These are phyloP conservation scores for Gavia stellata DNA, from an alignment of 2,113 vertebrate species.

Conservation along the genomic window DNA sequence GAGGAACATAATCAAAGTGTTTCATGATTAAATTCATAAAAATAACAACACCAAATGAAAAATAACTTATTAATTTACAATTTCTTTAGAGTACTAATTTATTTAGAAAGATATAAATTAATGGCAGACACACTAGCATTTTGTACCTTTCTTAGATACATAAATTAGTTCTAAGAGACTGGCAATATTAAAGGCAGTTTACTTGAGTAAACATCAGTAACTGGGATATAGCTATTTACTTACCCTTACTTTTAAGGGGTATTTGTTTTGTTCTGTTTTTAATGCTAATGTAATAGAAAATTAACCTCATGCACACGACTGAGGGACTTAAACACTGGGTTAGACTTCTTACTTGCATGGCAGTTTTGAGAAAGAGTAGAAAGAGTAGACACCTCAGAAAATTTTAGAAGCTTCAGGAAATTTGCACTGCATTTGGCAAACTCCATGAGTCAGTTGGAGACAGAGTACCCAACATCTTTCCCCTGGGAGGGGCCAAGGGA, in stretches of 20 bases:
- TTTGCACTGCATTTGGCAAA: neutral
- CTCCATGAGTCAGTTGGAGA: neutral
- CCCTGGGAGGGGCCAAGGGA: neutral
- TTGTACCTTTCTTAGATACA: neutral
- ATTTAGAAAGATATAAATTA: neutral
- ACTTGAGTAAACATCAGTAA: neutral
- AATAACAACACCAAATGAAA: neutral
- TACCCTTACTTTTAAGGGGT: neutral
- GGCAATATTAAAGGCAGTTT: neutral
- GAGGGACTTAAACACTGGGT: neutral
- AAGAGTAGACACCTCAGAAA: neutral
- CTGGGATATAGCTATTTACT: neutral
- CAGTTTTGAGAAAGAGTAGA: neutral
- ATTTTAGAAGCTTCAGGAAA: neutral
- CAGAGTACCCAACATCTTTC: neutral
- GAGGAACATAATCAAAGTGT: neutral
- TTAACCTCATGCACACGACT: neutral
- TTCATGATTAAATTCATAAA: neutral
- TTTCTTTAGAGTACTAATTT: neutral
- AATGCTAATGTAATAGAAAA: neutral
- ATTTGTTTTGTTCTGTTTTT: neutral
- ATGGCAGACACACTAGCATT: neutral
- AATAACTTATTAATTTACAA: neutral
- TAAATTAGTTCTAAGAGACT: neutral
- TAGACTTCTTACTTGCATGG: neutral